Conservation (phyloP, 2,888 invertebrate genomes). For the Griposia aprilina region DNA sequence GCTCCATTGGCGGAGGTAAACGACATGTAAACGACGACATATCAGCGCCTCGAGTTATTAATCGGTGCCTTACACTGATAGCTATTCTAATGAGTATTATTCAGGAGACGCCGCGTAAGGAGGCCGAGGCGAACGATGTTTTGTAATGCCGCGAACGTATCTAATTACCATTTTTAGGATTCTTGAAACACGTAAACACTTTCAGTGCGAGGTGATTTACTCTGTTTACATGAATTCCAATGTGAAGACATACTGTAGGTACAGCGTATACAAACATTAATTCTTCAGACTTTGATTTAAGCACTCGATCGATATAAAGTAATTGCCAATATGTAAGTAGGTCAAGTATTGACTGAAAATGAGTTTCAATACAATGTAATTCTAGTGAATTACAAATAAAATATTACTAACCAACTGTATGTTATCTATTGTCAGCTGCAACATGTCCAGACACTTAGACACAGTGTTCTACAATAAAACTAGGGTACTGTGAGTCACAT, state of each 20-base stretch:
- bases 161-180: conserved; percentile 70
- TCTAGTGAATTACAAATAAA: conserved; percentile 50
- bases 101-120: conserved; percentile 82
- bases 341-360: conserved; percentile 61
- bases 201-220: conserved; percentile 55
- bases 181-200: conserved; percentile 71
- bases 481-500: conserved; percentile 57
- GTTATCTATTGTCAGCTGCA: conserved; percentile 48
- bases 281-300: conserved; percentile 64
- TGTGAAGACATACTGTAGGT: conserved; percentile 23
- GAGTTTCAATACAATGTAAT: conserved; percentile 42
- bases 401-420: conserved; percentile 34
- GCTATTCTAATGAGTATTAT: conserved; percentile 89
- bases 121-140: conserved; percentile 87
- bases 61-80: conserved; percentile 89
- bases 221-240: conserved; percentile 60
- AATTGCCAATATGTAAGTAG: conserved; percentile 63
- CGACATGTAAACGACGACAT: conserved; percentile 87
- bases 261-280: conserved; percentile 43
- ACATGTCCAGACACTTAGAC: conserved; percentile 50
- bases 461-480: conserved; percentile 53
- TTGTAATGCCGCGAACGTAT: conserved; percentile 73
- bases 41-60: conserved; percentile 86
- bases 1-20: conserved; percentile 84
- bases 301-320: conserved; percentile 49